phyloP scores from a whole-genome alignment of 2,888 invertebrate genomes.

The Rhabditophanes sp. region DNA sequence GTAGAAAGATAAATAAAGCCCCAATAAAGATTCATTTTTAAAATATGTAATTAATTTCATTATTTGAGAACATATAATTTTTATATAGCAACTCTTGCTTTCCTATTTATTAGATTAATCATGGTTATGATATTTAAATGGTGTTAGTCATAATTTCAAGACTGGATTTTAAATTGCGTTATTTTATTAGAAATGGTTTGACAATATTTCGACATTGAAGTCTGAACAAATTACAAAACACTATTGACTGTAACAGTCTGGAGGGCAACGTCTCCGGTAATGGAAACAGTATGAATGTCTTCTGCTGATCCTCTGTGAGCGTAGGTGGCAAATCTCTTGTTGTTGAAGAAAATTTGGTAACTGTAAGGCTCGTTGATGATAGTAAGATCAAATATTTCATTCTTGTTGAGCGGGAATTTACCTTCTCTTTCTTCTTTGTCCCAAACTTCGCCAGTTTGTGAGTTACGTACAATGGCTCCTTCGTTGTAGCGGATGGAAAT shows the following conservation, averaged over 20 bases:
- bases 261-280: constrained; percentile 27
- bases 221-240: constrained; percentile 11
- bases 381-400: constrained; percentile 40
- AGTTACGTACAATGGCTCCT: constrained; percentile 40
- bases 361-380: constrained; percentile 39
- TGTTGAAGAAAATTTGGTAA: constrained; percentile 39
- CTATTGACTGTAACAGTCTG: constrained; percentile 41
- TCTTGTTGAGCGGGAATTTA: constrained; percentile 29
- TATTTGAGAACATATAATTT: no score
- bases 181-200: no score
- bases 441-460: constrained; percentile 35
- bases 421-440: constrained; percentile 43
- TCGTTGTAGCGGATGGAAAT: constrained; percentile 40
- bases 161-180: no score
- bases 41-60: no score
- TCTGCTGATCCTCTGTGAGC: constrained; percentile 33
- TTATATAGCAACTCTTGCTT: no score
- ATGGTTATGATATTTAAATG: no score
- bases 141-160: no score
- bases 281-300: constrained; percentile 35
- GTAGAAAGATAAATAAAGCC: no score
- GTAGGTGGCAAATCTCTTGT: constrained; percentile 28
- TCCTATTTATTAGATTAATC: no score
- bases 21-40: no score
- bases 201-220: constrained; percentile 2